Conservation (phyloP, 2,888 invertebrate genomes). For the Mesorhabditis belari region DNA sequence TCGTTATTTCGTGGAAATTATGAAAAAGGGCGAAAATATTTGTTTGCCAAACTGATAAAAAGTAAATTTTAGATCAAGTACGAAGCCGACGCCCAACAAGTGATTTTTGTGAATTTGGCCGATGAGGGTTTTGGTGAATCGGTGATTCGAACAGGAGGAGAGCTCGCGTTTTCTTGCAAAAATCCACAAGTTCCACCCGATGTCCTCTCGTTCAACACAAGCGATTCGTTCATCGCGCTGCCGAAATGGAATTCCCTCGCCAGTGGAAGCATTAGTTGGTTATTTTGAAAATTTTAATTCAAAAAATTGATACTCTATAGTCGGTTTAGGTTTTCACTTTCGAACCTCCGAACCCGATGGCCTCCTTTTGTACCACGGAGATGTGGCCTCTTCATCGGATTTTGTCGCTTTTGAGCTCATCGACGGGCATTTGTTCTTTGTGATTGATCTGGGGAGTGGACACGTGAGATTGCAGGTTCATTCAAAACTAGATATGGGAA, state of each 20-base stretch:
- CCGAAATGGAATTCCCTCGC: constrained; percentile 47
- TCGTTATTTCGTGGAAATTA: no score
- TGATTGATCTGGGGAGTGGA: constrained; percentile 84
- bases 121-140: constrained; percentile 49
- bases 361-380: constrained; percentile 74
- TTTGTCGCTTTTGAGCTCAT: constrained; percentile 87
- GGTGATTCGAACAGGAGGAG: constrained; percentile 37
- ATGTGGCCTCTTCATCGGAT: constrained; percentile 65
- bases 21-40: no score
- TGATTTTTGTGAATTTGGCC: constrained; percentile 46
- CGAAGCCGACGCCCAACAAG: constrained; percentile 38
- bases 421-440: constrained; percentile 84
- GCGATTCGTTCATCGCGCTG: constrained; percentile 26
- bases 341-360: constrained; percentile 91
- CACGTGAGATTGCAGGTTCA: constrained; percentile 69
- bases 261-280: constrained; percentile 43
- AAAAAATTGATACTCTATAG: neutral
- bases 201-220: constrained; percentile 42
- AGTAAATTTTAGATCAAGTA: constrained; percentile 30
- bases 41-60: neutral
- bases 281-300: neutral
- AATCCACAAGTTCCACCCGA: constrained; percentile 39
- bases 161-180: constrained; percentile 46
- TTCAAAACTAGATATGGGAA: no score
- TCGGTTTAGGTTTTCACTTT: constrained; percentile 62